A percentile compares a stretch with the other conserved stretches of the same genome.
phyloP scores from a whole-genome alignment of 2,797 vertebrate species.

The Potorous gilbertii region DNA sequence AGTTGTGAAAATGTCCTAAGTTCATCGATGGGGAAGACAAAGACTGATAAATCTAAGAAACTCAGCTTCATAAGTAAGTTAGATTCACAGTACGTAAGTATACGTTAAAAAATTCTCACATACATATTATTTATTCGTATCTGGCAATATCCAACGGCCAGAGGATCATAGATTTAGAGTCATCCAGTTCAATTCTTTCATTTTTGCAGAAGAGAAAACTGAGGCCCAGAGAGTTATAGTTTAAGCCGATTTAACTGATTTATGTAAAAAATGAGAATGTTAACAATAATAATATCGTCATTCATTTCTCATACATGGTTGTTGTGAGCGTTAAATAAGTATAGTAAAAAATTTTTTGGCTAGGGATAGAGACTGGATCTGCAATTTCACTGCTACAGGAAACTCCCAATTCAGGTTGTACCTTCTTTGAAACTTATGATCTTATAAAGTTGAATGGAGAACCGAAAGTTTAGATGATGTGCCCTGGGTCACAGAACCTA shows the following conservation, averaged over 20 bases:
- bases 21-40: not conserved
- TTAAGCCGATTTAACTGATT: not conserved
- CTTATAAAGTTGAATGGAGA: not conserved
- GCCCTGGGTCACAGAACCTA: not conserved
- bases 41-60: not conserved
- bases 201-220: not conserved
- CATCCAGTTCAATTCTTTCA: not conserved
- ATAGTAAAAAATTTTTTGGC: not conserved
- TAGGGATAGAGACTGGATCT: not conserved
- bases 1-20: not conserved
- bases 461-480: not conserved
- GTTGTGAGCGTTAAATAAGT: not conserved
- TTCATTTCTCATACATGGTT: not conserved
- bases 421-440: not conserved
- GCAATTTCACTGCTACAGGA: not conserved
- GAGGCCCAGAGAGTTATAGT: not conserved
- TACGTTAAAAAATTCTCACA: not conserved
- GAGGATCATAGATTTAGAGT: not conserved
- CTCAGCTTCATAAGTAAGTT: not conserved
- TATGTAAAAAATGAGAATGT: not conserved
- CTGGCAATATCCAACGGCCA: not conserved
- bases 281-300: too few relatives aligned
- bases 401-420: not conserved
- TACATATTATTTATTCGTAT: too few relatives aligned
- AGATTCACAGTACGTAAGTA: not conserved